A percentile compares a stretch with the other conserved stretches of the same genome.
phyloP scores from a whole-genome alignment of 2,113 vertebrate species.

The Rostratula benghalensis region DNA sequence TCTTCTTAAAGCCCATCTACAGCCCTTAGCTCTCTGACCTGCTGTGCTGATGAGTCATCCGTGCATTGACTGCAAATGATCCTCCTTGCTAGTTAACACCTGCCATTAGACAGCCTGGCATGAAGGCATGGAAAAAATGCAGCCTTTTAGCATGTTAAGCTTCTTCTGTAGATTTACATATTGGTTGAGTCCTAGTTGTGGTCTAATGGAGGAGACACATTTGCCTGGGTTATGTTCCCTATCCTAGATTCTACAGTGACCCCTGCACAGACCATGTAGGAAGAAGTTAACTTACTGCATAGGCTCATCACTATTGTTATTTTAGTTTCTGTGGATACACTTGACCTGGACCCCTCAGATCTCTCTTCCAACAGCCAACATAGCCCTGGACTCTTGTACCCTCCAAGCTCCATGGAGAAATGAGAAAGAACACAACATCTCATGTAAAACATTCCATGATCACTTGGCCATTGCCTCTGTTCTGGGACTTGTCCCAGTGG shows the following conservation, averaged over 20 bases:
- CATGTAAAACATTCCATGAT: not conserved
- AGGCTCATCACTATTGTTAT: not conserved
- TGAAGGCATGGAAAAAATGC: not conserved
- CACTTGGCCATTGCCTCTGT: not conserved
- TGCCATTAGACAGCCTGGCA: not conserved
- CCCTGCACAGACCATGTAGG: not conserved
- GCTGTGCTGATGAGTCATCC: constrained; percentile 35
- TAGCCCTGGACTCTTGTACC: not conserved
- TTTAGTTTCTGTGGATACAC: not conserved
- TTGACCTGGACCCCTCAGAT: not conserved
- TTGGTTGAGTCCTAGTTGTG: not conserved
- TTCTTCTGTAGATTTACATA: not conserved
- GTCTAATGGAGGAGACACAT: not conserved
- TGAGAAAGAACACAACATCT: not conserved
- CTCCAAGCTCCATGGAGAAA: not conserved
- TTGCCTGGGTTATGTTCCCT: not conserved
- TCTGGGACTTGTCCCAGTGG: not conserved
- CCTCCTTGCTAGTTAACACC: not conserved
- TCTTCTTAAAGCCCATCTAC: constrained; percentile 11
- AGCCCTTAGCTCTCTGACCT: constrained; percentile 18
- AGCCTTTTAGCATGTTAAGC: not conserved
- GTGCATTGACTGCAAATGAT: not conserved
- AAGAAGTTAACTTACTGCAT: not conserved
- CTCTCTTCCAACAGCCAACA: not conserved
- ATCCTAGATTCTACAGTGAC: not conserved